phyloP scores from a whole-genome alignment of 2,888 invertebrate genomes.

The Acheta domesticus region DNA sequence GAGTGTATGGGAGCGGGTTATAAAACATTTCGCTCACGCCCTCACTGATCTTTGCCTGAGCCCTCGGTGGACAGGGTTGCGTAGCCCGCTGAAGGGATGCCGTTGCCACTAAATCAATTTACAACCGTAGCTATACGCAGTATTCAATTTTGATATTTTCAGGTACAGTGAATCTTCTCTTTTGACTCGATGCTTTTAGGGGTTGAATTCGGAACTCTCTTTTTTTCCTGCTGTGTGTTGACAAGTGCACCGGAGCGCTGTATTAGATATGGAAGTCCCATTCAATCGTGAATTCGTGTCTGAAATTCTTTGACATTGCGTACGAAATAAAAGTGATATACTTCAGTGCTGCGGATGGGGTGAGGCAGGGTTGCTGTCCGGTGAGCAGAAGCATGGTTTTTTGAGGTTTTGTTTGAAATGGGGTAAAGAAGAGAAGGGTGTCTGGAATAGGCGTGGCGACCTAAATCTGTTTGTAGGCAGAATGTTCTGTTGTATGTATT shows the following conservation, averaged over 20 bases:
- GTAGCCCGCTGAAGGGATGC: background rate
- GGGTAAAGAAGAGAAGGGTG: no score
- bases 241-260: constrained; percentile 18
- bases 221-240: background rate
- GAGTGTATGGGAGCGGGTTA: background rate
- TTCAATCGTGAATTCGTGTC: background rate
- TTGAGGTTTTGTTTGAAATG: no score
- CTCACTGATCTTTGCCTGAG: background rate
- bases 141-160: constrained; percentile 18
- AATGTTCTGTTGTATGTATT: no score
- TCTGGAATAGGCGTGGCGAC: no score
- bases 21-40: background rate
- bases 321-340: constrained; percentile 10
- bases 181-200: constrained; percentile 6
- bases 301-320: constrained; percentile 18
- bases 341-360: background rate
- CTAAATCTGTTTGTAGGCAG: no score
- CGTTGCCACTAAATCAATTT: constrained; percentile 7
- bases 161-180: constrained; percentile 18
- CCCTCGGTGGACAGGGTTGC: background rate
- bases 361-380: no score
- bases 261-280: constrained; percentile 18
- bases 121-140: background rate
- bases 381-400: no score
- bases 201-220: background rate